Evolutionary conservation across 2,888 invertebrate species (phyloP).

Genomic region (Troilus luridus): DNA sequence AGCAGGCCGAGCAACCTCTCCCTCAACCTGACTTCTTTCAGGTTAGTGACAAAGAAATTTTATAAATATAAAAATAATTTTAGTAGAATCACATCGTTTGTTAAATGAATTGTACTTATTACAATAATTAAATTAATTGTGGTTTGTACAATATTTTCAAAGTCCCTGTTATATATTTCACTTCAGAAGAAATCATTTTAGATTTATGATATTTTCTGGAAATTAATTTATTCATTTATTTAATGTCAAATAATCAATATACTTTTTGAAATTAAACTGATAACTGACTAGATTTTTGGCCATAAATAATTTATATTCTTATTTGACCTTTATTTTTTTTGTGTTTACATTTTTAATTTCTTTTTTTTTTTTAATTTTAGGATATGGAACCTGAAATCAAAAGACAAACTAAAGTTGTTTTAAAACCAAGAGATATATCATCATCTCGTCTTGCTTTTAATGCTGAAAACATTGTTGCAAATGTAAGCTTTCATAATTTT

Average conservation of each 20-base stretch:
- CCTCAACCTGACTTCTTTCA: slow-evolving; percentile 58
- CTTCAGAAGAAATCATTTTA: too few relatives aligned
- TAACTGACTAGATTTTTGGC: too few relatives aligned
- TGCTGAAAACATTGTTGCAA: slow-evolving; percentile 69
- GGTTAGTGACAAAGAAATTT: not conserved
- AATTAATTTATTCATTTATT: too few relatives aligned
- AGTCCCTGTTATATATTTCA: too few relatives aligned
- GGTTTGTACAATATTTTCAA: too few relatives aligned
- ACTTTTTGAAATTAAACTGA: too few relatives aligned
- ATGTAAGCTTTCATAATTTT: slow-evolving; percentile 68
- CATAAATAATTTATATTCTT: too few relatives aligned
- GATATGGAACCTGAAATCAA: slow-evolving; percentile 77
- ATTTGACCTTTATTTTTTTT: not conserved
- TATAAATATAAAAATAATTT: not conserved
- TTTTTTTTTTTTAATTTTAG: slow-evolving; percentile 66
- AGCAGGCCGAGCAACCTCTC: slow-evolving; percentile 38
- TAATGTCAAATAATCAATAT: too few relatives aligned
- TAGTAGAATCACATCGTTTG: not conserved
- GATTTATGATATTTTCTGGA: too few relatives aligned
- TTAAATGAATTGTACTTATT: too few relatives aligned
- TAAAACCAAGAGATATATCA: slow-evolving; percentile 69
- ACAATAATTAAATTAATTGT: too few relatives aligned
- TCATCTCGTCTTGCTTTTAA: slow-evolving; percentile 71
- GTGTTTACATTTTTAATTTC: not conserved
- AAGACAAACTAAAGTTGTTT: slow-evolving; percentile 73